Percentiles rank a stretch among this genome's conserved stretches.
Conservation (phyloP, 1,140 invertebrate genomes). For the Diorhabda carinulata region DNA sequence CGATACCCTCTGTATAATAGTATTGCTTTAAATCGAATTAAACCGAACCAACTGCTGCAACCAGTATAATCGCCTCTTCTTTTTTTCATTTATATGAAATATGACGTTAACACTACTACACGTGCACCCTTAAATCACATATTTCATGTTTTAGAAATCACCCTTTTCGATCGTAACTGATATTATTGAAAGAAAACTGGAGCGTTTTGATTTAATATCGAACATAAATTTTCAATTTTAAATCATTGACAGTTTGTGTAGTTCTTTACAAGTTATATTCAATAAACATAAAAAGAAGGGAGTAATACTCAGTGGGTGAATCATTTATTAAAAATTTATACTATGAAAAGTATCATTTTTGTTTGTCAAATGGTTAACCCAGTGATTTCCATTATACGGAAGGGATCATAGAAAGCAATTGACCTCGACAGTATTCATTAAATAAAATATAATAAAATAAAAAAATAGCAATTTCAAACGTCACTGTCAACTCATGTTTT, state of each 20-base stretch:
- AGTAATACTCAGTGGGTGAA: background rate
- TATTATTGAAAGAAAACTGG: background rate
- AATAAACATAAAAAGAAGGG: background rate
- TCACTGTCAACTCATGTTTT: too few species aligned
- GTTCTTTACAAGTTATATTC: background rate
- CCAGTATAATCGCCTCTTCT: background rate
- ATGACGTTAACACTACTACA: conserved; percentile 1
- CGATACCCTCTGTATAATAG: too few species aligned
- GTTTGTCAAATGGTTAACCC: too few species aligned
- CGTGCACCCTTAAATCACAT: conserved; percentile 1
- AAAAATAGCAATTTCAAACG: too few species aligned
- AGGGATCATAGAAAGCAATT: too few species aligned
- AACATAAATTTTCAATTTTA: conserved; percentile 1
- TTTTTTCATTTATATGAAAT: background rate
- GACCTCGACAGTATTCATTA: too few species aligned
- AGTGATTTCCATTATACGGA: too few species aligned
- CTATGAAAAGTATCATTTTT: too few species aligned
- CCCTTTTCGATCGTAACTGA: conserved; percentile 1
- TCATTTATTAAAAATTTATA: too few species aligned
- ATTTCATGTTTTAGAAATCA: conserved; percentile 3
- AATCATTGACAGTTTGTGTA: background rate
- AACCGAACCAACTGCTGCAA: too few species aligned
- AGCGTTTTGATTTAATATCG: background rate
- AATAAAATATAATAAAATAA: too few species aligned
- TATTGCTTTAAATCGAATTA: too few species aligned